Evolutionary conservation across 1,140 invertebrate genomes (phyloP).

Genomic region (Penaeus japonicus): DNA sequence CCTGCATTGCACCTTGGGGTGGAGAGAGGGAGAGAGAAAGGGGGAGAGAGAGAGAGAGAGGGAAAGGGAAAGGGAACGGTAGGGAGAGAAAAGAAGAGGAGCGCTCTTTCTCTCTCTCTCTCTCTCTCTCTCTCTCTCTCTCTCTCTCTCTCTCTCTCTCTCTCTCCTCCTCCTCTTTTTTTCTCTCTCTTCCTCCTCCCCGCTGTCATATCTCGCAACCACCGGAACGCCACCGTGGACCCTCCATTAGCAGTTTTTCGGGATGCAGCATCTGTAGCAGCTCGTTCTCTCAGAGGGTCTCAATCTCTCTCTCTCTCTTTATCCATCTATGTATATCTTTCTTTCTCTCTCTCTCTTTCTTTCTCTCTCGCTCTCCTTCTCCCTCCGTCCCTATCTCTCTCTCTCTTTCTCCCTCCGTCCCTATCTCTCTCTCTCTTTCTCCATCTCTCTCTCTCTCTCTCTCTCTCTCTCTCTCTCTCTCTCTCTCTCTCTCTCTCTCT

Average conservation of each 20-base stretch:
- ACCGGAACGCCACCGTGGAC: no score
- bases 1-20: no score
- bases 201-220: background rate
- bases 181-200: background rate
- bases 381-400: background rate
- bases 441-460: background rate
- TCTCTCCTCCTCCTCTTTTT: no score
- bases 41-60: background rate
- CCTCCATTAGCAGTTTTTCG: no score
- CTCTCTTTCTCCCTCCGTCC: background rate
- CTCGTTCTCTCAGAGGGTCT: no score
- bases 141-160: no score
- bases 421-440: background rate
- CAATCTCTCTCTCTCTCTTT: background rate
- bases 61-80: background rate
- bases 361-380: slow-evolving; percentile 2
- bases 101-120: background rate
- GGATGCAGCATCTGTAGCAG: no score
- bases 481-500: no score
- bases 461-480: no score
- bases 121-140: background rate
- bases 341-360: slow-evolving; percentile 23
- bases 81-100: background rate
- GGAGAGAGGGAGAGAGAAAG: no score
- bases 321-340: background rate